Evolutionary conservation across 2,888 invertebrate species (phyloP).

Genomic region (Sarcophaga caerulescens): DNA sequence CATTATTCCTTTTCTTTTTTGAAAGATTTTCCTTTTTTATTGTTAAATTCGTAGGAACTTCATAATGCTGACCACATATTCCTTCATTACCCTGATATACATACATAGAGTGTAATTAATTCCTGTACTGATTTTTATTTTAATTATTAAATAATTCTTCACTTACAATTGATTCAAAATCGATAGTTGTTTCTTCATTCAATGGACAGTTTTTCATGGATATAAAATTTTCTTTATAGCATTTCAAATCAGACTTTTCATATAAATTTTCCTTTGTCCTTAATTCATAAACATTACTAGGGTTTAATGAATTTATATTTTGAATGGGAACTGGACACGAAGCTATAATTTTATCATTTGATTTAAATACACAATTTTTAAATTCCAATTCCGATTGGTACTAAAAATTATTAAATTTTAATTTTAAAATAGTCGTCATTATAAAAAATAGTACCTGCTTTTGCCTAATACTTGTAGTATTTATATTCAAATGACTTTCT

Average conservation of each 20-base stretch:
- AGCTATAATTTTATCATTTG: slow-evolving; percentile 2
- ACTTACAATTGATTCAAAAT: too few relatives aligned
- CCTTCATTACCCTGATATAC: too few relatives aligned
- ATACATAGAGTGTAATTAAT: too few relatives aligned
- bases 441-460: slow-evolving; percentile 20
- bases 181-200: too few relatives aligned
- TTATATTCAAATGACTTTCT: background rate
- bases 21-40: background rate
- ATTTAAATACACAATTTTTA: background rate
- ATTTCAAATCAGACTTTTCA: background rate
- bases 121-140: too few relatives aligned
- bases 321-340: slow-evolving; percentile 57
- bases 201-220: too few relatives aligned
- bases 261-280: background rate
- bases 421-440: background rate
- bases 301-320: background rate
- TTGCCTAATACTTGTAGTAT: background rate
- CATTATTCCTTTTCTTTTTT: slow-evolving; percentile 50
- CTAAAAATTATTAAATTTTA: slow-evolving; percentile 44
- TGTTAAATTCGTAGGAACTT: background rate
- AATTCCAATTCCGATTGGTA: slow-evolving; percentile 56
- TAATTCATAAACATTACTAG: background rate
- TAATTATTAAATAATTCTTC: too few relatives aligned
- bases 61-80: background rate
- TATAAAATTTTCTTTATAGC: background rate